Evolutionary conservation across 1,140 invertebrate genomes (phyloP), one percentile per base, ranked within the genome.

Genomic region (Diorhabda elongata): DNA sequence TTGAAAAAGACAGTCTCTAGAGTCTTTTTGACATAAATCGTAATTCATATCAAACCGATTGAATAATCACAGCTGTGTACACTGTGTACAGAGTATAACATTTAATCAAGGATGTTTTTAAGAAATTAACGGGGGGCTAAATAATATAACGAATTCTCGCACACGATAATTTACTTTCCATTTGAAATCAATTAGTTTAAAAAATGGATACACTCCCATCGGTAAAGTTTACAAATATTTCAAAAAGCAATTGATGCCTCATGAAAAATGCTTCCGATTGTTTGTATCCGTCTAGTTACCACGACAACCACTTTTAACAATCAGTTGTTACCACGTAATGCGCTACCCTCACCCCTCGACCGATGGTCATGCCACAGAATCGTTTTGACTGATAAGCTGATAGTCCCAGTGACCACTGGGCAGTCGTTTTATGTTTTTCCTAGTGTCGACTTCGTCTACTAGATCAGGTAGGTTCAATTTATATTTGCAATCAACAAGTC

Each of bases 291-390:
- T 66, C 64, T 67, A 64, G 74, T 79, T 69, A 64, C 78, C 76
- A 78, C 78, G 77, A 74, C 76, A 68, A 79, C 78, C 71, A 26
- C 26, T 68, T 56, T 68, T 68, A 72, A 75, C 78, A 78, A 79
- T 79, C 78, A 79, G 77, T 79, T 77, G 76, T 70, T 63, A 72
- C 75, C 78, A 79, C 78, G 78, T 78, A 77, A 60, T 47, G 59
- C 62, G 68, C 11, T 64, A 68, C 74, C 71, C 71, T 62, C 69
- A 66, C 66, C 62, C 72, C 44, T 67, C 65, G 71, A 69, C 76
- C 69, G 73, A 71, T 75, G 68, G 72, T 71, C 71, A 71, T 73
- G 67, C 75, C 69, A 73, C 72, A 69, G 71, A 64, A 73, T 62
- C 71, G 73, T 75, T 74, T 71, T 73, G 61, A 71, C 71, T 77